Conservation (phyloP, 2,888 invertebrate genomes). For the Philereme transversata region DNA sequence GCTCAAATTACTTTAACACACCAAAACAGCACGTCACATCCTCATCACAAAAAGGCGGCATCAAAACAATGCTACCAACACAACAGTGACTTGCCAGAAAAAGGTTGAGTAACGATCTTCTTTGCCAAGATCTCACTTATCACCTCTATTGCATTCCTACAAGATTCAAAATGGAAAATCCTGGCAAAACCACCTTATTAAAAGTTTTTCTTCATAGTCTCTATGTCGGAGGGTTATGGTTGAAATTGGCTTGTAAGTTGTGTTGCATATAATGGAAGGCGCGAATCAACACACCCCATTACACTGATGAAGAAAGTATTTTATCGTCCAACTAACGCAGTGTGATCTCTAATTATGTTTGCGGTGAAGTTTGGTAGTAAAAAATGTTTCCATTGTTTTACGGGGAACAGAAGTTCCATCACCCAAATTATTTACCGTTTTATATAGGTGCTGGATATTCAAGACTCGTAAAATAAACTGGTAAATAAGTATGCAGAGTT, state of each 20-base stretch:
- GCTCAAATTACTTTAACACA: constrained; percentile 18
- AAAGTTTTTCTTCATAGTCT: constrained; percentile 21
- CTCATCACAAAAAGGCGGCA: constrained; percentile 38
- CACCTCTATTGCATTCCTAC: constrained; percentile 23
- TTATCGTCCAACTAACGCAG: constrained; percentile 45
- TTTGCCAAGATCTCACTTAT: constrained; percentile 19
- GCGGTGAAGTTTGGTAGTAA: constrained; percentile 24
- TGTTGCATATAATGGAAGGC: constrained; percentile 35
- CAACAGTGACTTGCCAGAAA: constrained; percentile 53
- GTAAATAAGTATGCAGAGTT: too few relatives aligned
- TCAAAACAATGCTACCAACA: constrained; percentile 43
- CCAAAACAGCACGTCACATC: constrained; percentile 39
- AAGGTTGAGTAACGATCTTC: constrained; percentile 47
- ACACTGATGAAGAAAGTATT: constrained; percentile 69
- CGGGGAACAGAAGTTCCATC: too few relatives aligned
- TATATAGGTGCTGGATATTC: too few relatives aligned
- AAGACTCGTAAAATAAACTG: too few relatives aligned
- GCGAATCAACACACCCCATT: constrained; percentile 60
- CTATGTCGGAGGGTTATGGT: constrained; percentile 12
- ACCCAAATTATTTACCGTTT: background rate
- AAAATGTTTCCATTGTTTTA: constrained; percentile 2
- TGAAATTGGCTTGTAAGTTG: constrained; percentile 18
- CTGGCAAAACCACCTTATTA: constrained; percentile 14
- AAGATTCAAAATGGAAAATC: constrained; percentile 27
- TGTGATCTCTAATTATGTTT: constrained; percentile 38